phyloP scores from a whole-genome alignment of 2,888 invertebrate species.

The Drosophila pseudotalamancana region DNA sequence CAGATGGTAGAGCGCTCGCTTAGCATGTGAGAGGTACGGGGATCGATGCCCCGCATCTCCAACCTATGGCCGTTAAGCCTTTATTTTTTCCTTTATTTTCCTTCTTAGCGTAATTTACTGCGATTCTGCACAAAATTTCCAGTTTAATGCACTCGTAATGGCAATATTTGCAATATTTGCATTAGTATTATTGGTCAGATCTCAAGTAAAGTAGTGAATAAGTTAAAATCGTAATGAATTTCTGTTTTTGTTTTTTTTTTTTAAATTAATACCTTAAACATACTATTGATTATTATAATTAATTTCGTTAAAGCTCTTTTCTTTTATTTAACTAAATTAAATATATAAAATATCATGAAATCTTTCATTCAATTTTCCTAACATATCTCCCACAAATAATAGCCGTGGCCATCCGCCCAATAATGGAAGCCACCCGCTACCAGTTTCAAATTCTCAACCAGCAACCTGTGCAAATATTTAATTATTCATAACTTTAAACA shows the following conservation, averaged over 20 bases:
- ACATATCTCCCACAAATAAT: neutral
- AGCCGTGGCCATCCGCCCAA: conserved; percentile 25
- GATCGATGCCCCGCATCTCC: conserved; percentile 85
- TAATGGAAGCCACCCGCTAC: conserved; percentile 32
- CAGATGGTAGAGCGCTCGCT: conserved; percentile 85
- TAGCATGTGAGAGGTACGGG: conserved; percentile 85
- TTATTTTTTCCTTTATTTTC: conserved; percentile 28
- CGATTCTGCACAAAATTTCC: conserved; percentile 42
- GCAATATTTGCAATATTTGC: conserved; percentile 74
- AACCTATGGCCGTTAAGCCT: no score
- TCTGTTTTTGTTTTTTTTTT: no score
- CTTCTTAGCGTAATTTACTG: conserved; percentile 40
- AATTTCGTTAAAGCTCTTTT: no score
- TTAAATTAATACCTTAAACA: neutral
- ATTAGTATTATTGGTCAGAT: conserved; percentile 46
- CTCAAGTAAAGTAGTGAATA: conserved; percentile 15
- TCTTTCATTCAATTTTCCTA: neutral
- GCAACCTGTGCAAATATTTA: conserved; percentile 82
- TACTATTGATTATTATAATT: no score
- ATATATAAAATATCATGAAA: neutral
- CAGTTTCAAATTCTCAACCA: conserved; percentile 19
- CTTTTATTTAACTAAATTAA: no score
- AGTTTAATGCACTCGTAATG: conserved; percentile 45
- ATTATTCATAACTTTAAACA: conserved; percentile 84
- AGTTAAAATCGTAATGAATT: no score